phyloP scores from a whole-genome alignment of 2,888 invertebrate species.

The Anthophora plumipes region DNA sequence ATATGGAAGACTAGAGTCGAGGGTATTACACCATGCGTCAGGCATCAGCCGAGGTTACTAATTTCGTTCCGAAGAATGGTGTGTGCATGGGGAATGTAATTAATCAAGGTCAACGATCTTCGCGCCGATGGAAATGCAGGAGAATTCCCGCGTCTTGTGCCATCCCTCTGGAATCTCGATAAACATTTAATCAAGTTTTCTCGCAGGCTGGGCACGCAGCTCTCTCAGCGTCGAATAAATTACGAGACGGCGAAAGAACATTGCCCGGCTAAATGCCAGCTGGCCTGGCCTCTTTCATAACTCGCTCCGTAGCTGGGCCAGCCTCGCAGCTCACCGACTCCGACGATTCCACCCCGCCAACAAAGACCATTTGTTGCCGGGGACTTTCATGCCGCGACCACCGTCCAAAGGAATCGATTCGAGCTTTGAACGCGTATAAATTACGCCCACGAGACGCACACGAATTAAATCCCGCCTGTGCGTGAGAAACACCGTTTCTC shows the following conservation, averaged over 20 bases:
- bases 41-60: conserved; percentile 16
- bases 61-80: conserved; percentile 11
- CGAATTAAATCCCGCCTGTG: background rate
- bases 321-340: background rate
- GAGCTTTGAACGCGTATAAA: background rate
- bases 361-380: conserved; percentile 12
- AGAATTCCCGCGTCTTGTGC: background rate
- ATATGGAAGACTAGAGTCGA: background rate
- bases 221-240: conserved; percentile 11
- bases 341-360: background rate
- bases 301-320: conserved; percentile 1
- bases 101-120: conserved; percentile 33
- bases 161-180: background rate
- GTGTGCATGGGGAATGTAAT: conserved; percentile 20
- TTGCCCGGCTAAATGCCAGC: conserved; percentile 23
- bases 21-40: background rate
- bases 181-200: conserved; percentile 36
- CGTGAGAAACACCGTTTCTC: background rate
- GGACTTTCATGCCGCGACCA: background rate
- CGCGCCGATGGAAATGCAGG: conserved; percentile 45
- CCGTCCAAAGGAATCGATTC: background rate
- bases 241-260: conserved; percentile 9
- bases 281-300: conserved; percentile 29
- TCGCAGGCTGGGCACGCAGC: background rate
- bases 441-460: background rate